Base-by-base conservation (phyloP, 92 coral and sea anemone species). In the Metridium senile region DNA sequence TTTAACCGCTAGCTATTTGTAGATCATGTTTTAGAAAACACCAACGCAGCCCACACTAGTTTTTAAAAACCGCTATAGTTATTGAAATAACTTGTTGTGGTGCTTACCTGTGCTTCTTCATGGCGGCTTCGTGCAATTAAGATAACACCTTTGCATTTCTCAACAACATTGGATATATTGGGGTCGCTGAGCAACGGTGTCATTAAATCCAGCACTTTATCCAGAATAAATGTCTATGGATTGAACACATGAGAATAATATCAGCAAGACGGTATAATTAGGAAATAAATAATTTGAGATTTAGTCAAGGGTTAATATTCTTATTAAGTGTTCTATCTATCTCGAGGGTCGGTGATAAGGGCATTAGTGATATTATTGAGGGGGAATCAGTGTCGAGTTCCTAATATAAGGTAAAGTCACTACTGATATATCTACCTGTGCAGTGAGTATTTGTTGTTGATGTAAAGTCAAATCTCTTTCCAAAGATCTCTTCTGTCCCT, bases 401-500 rank as follows among this genome's bases (percentile, higher is more conserved):
- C n/a, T n/a, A n/a, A n/a, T n/a, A n/a, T 4, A 39, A 39, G 13
- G 49, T 39, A 39, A 13, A 39, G 8, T 39, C 6, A 13, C 8
- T 39, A 4, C 13, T 4, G 6, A 39, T 4, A 39, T 13, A 26
- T 31, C 18, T 84, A 95, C 99, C 97, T 89, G 76, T 0, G 99
- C 97, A 52, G 77, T 78, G 1, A 58, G 32, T 43, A 93, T 86
- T 65, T 95, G 97, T 63, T 95, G 97, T 63, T 78, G 82, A 74
- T 95, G 99, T 21, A 89, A 86, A 62, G 82, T 76, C 72, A 87
- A 79, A 77, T 95, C 96, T 64, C 97, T 81, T 26, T 92, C 93
- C 39, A 93, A 65, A 34, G 99, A 85, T 30, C 99, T 77, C 74
- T 81, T 57, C 83, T 93, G 97, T 11, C 93, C 90, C 17, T 95